Conservation (phyloP, 1,140 invertebrate genomes). For the Dendrolimus punctatus region DNA sequence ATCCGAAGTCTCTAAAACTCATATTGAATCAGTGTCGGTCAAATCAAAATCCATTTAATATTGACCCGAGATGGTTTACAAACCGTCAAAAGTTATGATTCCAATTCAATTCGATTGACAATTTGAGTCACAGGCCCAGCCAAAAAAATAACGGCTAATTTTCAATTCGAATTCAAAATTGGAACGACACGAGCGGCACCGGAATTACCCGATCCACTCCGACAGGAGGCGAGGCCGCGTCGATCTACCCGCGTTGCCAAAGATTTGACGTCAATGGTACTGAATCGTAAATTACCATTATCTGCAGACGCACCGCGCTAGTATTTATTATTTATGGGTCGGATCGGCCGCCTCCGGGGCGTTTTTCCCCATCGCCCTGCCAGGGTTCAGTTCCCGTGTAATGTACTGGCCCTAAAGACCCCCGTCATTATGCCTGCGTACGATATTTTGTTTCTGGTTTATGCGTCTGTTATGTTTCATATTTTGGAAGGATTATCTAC, state of each 20-base stretch:
- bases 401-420: constrained; percentile 13
- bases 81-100: too few species aligned
- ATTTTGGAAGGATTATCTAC: constrained; percentile 3
- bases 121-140: too few species aligned
- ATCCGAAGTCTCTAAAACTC: too few species aligned
- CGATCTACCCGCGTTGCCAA: constrained; percentile 48
- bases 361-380: constrained; percentile 41
- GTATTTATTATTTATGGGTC: constrained; percentile 72
- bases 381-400: constrained; percentile 29
- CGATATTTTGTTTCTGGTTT: background rate
- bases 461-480: constrained; percentile 5
- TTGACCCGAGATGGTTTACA: too few species aligned
- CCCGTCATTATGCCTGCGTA: constrained; percentile 10
- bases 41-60: too few species aligned
- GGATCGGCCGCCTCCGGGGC: constrained; percentile 55
- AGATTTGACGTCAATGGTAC: constrained; percentile 59
- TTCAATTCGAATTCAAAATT: constrained; percentile 3
- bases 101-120: too few species aligned
- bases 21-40: too few species aligned
- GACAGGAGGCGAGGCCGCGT: constrained; percentile 15
- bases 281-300: constrained; percentile 71
- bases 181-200: background rate
- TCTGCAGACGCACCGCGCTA: constrained; percentile 66
- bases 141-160: too few species aligned
- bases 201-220: constrained; percentile 9